Evolutionary conservation across 2,888 invertebrate species (phyloP), one percentile per base, ranked within the genome.

Genomic region (Coecobrya sp.): DNA sequence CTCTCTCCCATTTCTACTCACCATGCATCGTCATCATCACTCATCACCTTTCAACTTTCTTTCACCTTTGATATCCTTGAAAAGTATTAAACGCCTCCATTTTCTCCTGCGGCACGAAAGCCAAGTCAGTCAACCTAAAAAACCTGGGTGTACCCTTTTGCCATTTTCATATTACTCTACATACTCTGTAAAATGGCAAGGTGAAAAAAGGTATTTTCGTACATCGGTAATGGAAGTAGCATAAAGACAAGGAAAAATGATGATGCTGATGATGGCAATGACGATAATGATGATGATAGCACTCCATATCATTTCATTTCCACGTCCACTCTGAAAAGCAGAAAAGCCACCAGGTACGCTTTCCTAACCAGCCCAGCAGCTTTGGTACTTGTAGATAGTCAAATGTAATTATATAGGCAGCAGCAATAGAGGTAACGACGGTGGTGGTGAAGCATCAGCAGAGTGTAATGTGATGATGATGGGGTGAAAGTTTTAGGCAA

Each of bases 41-140:
- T 30, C 30, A 19, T 30, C 27, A 68, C 68, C n/a, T 73, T 73
- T 36, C 36, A 73, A 36, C 42, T n/a, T 73, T 11, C 25, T 36
- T 73, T 42, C 70, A 42, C 70, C 70, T 73, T 73, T 73, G n/a
- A n/a, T 36, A n/a, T n/a, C 70, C 36, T 73, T 73, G 19, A 73
- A 73, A 36, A 36, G 36, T 27, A 25, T 25, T 25, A n/a, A 2
- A 68, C 30, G 4, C 19, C 4, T 19, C 36, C 5, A 36, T 30
- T 36, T 73, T 19, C 70, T 36, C 59, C n/a, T 22, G 19, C 59
- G 7, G 59, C n/a, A 19, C 1, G 5, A 16, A 2, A 59, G 59
- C 11, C 13, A 49, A 49, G 13, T 13, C 10, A 49, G 13, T 13
- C 10, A 49, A 49, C 1, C 11, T 1, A 49, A 49, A 49, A 13